Conservation (phyloP, 2,797 vertebrate species). For the Denticeps clupeoides region DNA sequence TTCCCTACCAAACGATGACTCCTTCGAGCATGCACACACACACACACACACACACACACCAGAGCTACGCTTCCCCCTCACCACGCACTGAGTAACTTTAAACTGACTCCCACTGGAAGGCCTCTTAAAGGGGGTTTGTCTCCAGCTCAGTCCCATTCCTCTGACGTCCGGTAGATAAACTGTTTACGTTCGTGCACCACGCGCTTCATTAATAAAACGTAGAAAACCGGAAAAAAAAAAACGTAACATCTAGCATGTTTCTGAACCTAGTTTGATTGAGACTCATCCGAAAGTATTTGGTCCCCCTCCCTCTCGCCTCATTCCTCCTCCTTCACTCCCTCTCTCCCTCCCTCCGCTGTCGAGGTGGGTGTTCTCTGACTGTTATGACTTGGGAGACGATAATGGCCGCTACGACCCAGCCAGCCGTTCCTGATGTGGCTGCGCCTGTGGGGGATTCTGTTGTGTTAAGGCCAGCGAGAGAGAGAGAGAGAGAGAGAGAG, state of each 20-base stretch:
- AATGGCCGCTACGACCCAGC: constrained; percentile 75
- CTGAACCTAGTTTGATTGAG: constrained; percentile 32
- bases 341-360: constrained; percentile 46
- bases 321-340: constrained; percentile 29
- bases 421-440: constrained; percentile 67
- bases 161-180: background rate
- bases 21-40: too few species aligned
- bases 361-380: constrained; percentile 78
- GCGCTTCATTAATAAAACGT: too few species aligned
- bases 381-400: constrained; percentile 80
- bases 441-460: constrained; percentile 60
- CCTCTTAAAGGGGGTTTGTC: constrained; percentile 15
- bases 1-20: too few species aligned
- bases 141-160: constrained; percentile 31
- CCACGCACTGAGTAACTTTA: constrained; percentile 40
- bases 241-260: too few species aligned
- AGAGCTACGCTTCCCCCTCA: constrained; percentile 30
- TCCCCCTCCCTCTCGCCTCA: constrained; percentile 29
- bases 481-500: constrained; percentile 2
- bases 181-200: background rate
- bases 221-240: too few species aligned
- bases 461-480: constrained; percentile 54
- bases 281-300: constrained; percentile 38
- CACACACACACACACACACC: too few species aligned
- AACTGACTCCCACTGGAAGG: constrained; percentile 20